Percentiles rank a stretch among this genome's conserved stretches.
These are phyloP conservation scores for Takifugu ocellatus DNA, from an alignment of 2,797 vertebrate genomes.

Conservation along the genomic window DNA sequence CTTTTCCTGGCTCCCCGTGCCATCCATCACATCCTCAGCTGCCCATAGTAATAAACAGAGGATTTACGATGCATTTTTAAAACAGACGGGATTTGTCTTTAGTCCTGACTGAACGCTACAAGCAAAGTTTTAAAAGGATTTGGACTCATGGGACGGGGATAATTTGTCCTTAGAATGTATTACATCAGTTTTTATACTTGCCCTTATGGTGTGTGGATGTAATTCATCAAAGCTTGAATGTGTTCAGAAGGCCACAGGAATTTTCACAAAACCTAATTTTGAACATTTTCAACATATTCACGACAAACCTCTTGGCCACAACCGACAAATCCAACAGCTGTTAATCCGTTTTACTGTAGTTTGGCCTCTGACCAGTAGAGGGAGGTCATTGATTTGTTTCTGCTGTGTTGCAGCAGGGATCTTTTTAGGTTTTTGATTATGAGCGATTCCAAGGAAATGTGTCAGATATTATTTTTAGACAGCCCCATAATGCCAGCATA, in stretches of 20 bases:
- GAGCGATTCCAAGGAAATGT: constrained; percentile 75
- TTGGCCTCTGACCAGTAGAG: constrained; percentile 75
- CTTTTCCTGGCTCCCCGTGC: constrained; percentile 37
- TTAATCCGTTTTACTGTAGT: constrained; percentile 63
- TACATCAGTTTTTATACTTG: constrained; percentile 4
- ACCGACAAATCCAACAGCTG: constrained; percentile 20
- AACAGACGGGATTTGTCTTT: constrained; percentile 21
- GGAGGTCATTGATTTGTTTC: constrained; percentile 77
- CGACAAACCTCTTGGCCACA: constrained; percentile 15
- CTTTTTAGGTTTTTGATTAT: constrained; percentile 59
- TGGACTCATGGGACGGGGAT: constrained; percentile 12
- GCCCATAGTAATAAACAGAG: constrained; percentile 26
- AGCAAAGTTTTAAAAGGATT: constrained; percentile 36
- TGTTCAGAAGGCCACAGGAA: neutral
- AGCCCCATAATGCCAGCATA: constrained; percentile 68
- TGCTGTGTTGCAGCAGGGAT: constrained; percentile 52
- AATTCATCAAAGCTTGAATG: constrained; percentile 2
- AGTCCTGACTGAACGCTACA: constrained; percentile 26
- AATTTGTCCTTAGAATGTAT: constrained; percentile 28
- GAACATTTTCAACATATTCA: too few species aligned
- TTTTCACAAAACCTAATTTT: too few species aligned
- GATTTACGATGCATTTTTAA: constrained; percentile 34
- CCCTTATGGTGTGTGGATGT: neutral
- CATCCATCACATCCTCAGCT: constrained; percentile 42
- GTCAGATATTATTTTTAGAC: constrained; percentile 80